Percentiles rank a stretch among this genome's conserved stretches.
These are phyloP conservation scores for Psittacula derbiana DNA, from an alignment of 2,797 vertebrate species.

Conservation along the genomic window DNA sequence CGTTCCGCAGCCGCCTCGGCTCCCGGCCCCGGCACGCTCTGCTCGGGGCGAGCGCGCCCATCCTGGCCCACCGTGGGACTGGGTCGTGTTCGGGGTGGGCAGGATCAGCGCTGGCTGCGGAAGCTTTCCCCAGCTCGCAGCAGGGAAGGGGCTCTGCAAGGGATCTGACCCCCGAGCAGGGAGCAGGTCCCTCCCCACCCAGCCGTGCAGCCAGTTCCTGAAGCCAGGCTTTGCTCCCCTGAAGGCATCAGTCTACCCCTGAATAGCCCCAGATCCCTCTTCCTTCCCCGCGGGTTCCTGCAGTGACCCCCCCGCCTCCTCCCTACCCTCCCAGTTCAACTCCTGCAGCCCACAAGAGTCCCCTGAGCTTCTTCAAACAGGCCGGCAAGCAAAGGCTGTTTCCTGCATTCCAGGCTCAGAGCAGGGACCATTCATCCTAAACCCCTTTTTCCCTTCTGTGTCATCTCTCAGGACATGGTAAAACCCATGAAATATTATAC, in stretches of 20 bases:
- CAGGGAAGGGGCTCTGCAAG: too few relatives aligned
- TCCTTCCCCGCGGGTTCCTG: neutral
- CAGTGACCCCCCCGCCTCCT: neutral
- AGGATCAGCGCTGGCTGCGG: neutral
- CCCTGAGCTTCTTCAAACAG: neutral
- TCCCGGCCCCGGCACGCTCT: neutral
- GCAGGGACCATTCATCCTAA: too few relatives aligned
- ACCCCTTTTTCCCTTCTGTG: neutral
- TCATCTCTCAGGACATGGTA: too few relatives aligned
- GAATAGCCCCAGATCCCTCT: neutral
- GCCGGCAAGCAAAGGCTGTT: neutral
- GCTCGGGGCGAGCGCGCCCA: neutral
- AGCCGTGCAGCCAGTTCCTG: neutral
- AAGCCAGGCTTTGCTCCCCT: neutral
- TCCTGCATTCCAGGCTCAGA: neutral
- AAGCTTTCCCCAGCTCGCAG: neutral
- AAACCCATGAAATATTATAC: rapidly evolving
- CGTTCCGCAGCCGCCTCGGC: rapidly evolving
- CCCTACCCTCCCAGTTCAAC: neutral
- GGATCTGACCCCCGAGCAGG: neutral
- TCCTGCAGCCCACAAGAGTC: too few relatives aligned
- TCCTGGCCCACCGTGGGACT: neutral
- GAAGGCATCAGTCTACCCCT: too few relatives aligned
- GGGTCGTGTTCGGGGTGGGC: rapidly evolving
- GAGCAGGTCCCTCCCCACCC: neutral